phyloP scores from a whole-genome alignment of 2,113 vertebrate genomes.

The Synodontis membranacea region DNA sequence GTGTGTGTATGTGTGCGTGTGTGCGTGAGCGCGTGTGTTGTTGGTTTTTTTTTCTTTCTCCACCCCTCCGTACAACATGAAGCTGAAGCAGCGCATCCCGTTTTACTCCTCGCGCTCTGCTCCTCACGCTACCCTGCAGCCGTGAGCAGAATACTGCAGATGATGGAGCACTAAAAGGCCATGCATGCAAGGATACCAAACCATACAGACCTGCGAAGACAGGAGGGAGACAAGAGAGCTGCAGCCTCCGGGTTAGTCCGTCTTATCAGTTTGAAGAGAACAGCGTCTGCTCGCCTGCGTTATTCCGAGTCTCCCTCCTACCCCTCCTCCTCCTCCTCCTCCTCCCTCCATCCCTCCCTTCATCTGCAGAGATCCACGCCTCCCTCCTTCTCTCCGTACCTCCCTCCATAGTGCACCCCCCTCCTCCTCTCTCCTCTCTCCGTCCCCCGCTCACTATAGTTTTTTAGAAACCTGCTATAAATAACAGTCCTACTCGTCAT shows the following conservation, averaged over 20 bases:
- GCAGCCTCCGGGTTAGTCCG: conserved; percentile 27
- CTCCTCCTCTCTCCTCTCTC: conserved; percentile 6
- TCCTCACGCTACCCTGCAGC: conserved; percentile 3
- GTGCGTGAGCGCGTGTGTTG: background rate
- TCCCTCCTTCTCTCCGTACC: conserved; percentile 26
- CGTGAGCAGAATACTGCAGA: background rate
- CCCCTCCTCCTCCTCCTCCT: conserved; percentile 10
- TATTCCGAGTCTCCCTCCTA: background rate
- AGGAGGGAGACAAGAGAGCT: conserved; percentile 27
- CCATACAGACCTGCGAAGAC: conserved; percentile 55
- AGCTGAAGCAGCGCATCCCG: conserved; percentile 51
- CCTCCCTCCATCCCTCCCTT: conserved; percentile 16
- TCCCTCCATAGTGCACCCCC: conserved; percentile 34
- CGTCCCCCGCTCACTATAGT: conserved; percentile 27
- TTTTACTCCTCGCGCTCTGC: conserved; percentile 31
- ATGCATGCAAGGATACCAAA: conserved; percentile 30
- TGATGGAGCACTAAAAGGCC: background rate
- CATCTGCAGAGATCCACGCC: conserved; percentile 34
- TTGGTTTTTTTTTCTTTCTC: too few relatives aligned
- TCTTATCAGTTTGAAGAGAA: conserved; percentile 19
- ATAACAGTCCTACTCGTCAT: background rate
- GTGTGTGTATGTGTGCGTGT: background rate
- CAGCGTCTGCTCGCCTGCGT: conserved; percentile 8
- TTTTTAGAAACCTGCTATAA: background rate
- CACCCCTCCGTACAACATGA: conserved; percentile 29